Evolutionary conservation across 2,113 vertebrate genomes (phyloP), one percentile per base, ranked within the genome.

Genomic region (Upupa epops): DNA sequence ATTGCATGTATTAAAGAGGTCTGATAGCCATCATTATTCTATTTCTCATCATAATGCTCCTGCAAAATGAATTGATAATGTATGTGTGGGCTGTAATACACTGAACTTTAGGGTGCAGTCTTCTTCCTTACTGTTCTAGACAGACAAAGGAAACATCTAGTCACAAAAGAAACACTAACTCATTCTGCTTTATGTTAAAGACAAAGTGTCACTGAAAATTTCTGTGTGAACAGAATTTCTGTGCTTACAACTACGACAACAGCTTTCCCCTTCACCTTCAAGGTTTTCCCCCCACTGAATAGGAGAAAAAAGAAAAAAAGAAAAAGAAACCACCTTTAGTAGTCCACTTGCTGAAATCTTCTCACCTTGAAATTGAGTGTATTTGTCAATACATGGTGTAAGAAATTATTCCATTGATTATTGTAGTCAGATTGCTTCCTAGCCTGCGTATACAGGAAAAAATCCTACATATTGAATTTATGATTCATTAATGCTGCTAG

Each of bases 1-100:
- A 70, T 56, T 16, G 21, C 1, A 51, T 26, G 13, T 31, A 17
- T 5, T 11, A 81, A 70, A 72, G 13, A 21, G 26, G 6, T 77
- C 40, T 11, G 66, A 11, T 8, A 52, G 8, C 10, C 12, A 13
- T 0, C 4, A 9, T 24, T 37, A 10, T 34, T 2, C 2, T 4
- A 6, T 76, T 72, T 69, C 24, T 69, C 7, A 76, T 83, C 26
- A 79, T 69, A 25, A 48, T 29, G 5, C 0, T 17, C 40, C 28
- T 72, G n/a, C n/a, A n/a, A n/a, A n/a, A n/a, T n/a, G n/a, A n/a
- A n/a, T n/a, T n/a, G n/a, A n/a, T n/a, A n/a, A n/a, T n/a, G n/a
- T n/a, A 40, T 75, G 69, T 87, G 1, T 7, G 88, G 17, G 1
- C 9, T 86, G 2, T 63, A n/a, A 2, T 54, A 0, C 7, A 49